A percentile compares a stretch with the other conserved stretches of the same genome.
Evolutionary conservation across 2,888 invertebrate species (phyloP).

Genomic region (Ormyrus nitidulus): DNA sequence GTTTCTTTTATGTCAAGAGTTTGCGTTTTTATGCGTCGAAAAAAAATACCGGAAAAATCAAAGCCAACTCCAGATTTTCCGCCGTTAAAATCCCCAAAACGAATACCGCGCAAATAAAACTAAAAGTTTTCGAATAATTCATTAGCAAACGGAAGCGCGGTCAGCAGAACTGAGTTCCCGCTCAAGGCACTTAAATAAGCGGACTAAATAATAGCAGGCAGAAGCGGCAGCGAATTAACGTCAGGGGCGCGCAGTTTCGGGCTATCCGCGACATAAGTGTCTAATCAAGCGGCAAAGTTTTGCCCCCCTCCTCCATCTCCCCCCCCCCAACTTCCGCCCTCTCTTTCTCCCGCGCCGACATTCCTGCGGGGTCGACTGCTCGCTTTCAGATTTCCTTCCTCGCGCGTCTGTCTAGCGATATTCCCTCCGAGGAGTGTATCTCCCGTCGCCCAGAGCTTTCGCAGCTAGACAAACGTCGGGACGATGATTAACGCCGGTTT

Average conservation of each 20-base stretch:
- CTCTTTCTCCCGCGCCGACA: neutral
- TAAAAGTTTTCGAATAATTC: no score
- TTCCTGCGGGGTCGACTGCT: constrained; percentile 4
- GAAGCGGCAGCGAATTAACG: constrained; percentile 16
- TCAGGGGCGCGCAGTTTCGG: constrained; percentile 14
- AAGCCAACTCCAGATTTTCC: no score
- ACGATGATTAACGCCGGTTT: neutral
- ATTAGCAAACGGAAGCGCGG: no score
- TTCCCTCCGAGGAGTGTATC: constrained; percentile 9
- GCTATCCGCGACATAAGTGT: constrained; percentile 51
- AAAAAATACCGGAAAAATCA: no score
- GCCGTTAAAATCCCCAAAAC: no score
- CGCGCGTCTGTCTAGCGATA: constrained; percentile 19
- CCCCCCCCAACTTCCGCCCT: neutral
- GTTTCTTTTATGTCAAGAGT: no score
- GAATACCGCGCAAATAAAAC: no score
- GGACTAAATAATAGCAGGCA: constrained; percentile 24
- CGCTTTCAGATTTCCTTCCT: constrained; percentile 30
- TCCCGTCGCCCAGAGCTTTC: constrained; percentile 19
- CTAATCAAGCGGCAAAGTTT: constrained; percentile 54
- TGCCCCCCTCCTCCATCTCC: constrained; percentile 1
- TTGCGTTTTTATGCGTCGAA: no score
- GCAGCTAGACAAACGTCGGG: neutral
- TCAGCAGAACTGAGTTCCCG: no score
- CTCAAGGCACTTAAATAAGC: no score